A percentile compares a stretch with the other conserved stretches of the same genome.
Evolutionary conservation across 2,888 invertebrate genomes (phyloP).

Genomic region (Zootermopsis nevadensis): DNA sequence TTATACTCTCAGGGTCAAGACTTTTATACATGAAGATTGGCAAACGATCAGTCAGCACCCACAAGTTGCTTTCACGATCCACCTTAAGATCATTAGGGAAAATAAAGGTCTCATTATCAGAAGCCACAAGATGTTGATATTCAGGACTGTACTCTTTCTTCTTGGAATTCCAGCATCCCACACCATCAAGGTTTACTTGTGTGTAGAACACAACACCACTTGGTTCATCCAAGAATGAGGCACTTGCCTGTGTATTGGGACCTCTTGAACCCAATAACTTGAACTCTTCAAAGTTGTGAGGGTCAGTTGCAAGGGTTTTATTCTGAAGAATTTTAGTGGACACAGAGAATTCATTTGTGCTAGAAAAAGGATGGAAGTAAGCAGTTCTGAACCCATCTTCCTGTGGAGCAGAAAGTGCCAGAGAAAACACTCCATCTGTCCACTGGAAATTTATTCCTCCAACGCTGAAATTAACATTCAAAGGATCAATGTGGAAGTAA

Average conservation of each 20-base stretch:
- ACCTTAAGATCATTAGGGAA: constrained; percentile 85
- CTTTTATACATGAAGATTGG: constrained; percentile 76
- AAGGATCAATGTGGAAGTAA: constrained; percentile 77
- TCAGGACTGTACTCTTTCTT: constrained; percentile 72
- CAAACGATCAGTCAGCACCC: constrained; percentile 80
- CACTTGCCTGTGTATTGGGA: constrained; percentile 78
- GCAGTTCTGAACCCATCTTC: constrained; percentile 76
- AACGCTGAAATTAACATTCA: constrained; percentile 77
- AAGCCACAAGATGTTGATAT: constrained; percentile 78
- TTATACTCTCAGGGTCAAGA: constrained; percentile 72
- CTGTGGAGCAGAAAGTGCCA: constrained; percentile 75
- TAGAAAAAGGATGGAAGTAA: constrained; percentile 84
- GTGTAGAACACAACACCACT: constrained; percentile 81
- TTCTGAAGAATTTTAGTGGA: constrained; percentile 77
- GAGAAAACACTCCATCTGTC: constrained; percentile 82
- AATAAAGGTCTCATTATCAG: constrained; percentile 77
- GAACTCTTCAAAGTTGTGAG: constrained; percentile 60
- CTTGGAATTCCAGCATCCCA: constrained; percentile 82
- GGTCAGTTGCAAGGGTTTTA: constrained; percentile 69
- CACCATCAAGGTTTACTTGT: constrained; percentile 78
- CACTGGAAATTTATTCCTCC: constrained; percentile 77
- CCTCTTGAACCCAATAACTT: constrained; percentile 77
- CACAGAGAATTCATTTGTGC: constrained; percentile 81
- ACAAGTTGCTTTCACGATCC: constrained; percentile 75
- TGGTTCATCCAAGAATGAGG: constrained; percentile 76